Percentiles rank a stretch among this genome's conserved stretches.
Conservation (phyloP, 2,888 invertebrate genomes). For the Aspidapion aeneum region DNA sequence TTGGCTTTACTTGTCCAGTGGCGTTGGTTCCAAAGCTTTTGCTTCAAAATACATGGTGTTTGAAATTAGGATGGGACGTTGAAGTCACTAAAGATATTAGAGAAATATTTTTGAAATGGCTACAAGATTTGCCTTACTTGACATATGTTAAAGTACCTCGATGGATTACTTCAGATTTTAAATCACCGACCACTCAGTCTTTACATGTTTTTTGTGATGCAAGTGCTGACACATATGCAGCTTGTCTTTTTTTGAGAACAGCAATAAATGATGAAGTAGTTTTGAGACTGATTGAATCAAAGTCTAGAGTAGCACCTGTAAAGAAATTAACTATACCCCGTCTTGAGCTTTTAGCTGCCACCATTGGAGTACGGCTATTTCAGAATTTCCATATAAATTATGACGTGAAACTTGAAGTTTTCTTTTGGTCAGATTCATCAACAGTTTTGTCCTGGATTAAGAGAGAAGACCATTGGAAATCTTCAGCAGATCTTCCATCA, state of each 20-base stretch:
- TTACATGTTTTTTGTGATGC: not conserved
- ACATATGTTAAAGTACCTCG: not conserved
- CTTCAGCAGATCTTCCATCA: conserved; percentile 16
- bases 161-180: not conserved
- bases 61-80: conserved; percentile 18
- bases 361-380: conserved; percentile 24
- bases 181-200: not conserved
- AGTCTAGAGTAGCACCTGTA: conserved; percentile 30
- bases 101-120: not conserved
- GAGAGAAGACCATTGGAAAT: conserved; percentile 4
- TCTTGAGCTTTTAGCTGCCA: conserved; percentile 35
- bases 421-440: conserved; percentile 15
- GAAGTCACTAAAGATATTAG: conserved; percentile 17
- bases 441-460: conserved; percentile 13
- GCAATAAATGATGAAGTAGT: not conserved
- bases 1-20: conserved; percentile 27
- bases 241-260: not conserved
- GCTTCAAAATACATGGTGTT: conserved; percentile 25
- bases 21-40: conserved; percentile 26
- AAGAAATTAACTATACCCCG: conserved; percentile 31
- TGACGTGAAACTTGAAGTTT: conserved; percentile 9
- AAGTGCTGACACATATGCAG: not conserved
- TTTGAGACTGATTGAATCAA: not conserved
- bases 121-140: not conserved
- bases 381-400: not conserved